Evolutionary conservation across 2,797 vertebrate species (phyloP).

Genomic region (Macropus fuliginosus): DNA sequence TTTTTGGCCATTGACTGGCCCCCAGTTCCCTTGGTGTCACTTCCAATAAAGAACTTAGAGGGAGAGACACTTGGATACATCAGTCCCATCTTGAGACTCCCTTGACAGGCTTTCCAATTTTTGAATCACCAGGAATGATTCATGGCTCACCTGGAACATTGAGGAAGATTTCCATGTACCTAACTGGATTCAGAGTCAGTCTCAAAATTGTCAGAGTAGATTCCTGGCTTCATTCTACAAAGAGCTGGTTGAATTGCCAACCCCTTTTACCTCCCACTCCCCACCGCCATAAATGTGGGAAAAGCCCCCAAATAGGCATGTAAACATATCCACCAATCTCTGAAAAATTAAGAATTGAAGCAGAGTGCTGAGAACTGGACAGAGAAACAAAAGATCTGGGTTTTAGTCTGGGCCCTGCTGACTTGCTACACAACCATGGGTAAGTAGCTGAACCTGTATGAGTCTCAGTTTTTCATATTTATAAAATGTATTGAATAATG

Average conservation of each 20-base stretch:
- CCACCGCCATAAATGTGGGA: too few relatives aligned
- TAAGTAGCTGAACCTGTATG: not conserved
- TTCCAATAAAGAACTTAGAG: constrained; percentile 60
- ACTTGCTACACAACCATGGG: not conserved
- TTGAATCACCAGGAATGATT: constrained; percentile 48
- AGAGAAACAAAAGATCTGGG: not conserved
- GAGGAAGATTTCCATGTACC: not conserved
- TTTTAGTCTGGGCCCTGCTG: not conserved
- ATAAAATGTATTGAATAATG: not conserved
- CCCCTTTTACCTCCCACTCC: not conserved
- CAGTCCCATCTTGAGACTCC: constrained; percentile 62
- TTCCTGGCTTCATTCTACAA: not conserved
- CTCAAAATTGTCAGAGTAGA: not conserved
- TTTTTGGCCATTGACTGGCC: constrained; percentile 67
- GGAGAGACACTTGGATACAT: constrained; percentile 61
- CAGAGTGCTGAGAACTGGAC: not conserved
- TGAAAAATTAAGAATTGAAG: not conserved
- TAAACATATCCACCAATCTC: not conserved
- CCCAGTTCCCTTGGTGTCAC: constrained; percentile 61
- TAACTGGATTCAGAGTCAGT: not conserved
- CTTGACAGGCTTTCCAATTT: constrained; percentile 48
- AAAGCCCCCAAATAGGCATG: too few relatives aligned
- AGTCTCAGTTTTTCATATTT: not conserved
- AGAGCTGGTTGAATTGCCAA: not conserved
- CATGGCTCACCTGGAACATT: not conserved